phyloP scores from a whole-genome alignment of 2,113 vertebrate genomes.

The Leptodactylus fuscus region DNA sequence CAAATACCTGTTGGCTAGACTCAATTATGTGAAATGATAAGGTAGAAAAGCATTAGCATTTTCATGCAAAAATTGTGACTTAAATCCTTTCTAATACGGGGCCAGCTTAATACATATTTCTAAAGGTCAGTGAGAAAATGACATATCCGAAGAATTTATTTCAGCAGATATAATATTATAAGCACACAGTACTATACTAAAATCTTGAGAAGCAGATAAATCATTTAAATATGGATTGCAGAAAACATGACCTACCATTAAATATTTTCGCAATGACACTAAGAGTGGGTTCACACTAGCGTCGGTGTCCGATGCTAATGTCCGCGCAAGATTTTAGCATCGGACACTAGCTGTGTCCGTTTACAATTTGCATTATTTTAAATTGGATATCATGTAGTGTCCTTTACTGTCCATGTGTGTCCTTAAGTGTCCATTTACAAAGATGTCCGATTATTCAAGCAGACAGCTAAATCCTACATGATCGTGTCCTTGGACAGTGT shows the following conservation, averaged over 20 bases:
- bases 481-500: too few species aligned
- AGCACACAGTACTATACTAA: not conserved
- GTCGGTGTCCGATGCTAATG: too few species aligned
- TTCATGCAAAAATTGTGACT: slow-evolving; percentile 26
- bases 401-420: too few species aligned
- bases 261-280: not conserved
- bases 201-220: not conserved
- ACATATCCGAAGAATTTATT: not conserved
- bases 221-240: not conserved
- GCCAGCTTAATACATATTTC: not conserved
- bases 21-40: slow-evolving; percentile 21
- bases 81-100: not conserved
- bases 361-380: too few species aligned
- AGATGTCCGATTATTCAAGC: too few species aligned
- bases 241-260: not conserved
- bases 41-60: not conserved
- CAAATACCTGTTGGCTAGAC: slow-evolving; percentile 29
- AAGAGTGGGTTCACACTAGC: too few species aligned
- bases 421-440: too few species aligned
- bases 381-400: too few species aligned
- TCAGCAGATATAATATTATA: not conserved
- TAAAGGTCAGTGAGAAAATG: not conserved
- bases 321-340: too few species aligned
- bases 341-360: too few species aligned
- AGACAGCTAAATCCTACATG: too few species aligned